Evolutionary conservation across 2,113 vertebrate genomes (phyloP).

Genomic region (Odontophorus gujanensis): DNA sequence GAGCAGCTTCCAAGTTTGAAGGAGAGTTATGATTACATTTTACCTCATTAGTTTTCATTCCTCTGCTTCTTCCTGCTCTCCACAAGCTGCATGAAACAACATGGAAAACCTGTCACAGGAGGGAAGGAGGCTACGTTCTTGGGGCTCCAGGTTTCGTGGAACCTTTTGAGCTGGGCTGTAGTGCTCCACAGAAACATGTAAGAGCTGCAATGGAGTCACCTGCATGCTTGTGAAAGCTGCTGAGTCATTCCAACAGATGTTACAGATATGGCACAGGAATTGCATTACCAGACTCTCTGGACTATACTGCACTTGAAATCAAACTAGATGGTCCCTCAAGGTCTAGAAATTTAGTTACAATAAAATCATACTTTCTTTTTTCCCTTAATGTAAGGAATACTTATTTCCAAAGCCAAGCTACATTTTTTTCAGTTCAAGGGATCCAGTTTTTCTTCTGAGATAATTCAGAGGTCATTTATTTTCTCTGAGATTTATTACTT

Average conservation of each 20-base stretch:
- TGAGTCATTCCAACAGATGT: not conserved
- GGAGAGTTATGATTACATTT: not conserved
- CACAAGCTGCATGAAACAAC: not conserved
- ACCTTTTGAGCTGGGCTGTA: not conserved
- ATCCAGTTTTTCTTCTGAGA: slow-evolving; percentile 54
- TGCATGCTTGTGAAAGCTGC: fast-evolving
- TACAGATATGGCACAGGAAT: fast-evolving
- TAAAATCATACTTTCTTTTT: slow-evolving; percentile 36
- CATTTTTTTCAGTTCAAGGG: slow-evolving; percentile 38
- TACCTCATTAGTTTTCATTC: not conserved
- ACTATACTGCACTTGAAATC: not conserved
- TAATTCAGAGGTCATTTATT: slow-evolving; percentile 77
- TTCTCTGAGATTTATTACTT: slow-evolving; percentile 66
- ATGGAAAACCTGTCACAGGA: fast-evolving
- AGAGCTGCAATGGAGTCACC: not conserved
- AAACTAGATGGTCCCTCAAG: not conserved
- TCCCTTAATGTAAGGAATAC: slow-evolving; percentile 48
- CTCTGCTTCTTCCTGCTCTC: not conserved
- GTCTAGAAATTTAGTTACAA: not conserved
- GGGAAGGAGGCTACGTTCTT: not conserved
- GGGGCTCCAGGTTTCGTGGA: not conserved
- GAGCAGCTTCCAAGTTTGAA: not conserved
- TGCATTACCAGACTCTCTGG: not conserved
- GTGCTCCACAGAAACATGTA: not conserved
- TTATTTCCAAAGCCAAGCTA: slow-evolving; percentile 50